Conservation (phyloP, 2,888 invertebrate species). For the Hipparchia sbordonii region DNA sequence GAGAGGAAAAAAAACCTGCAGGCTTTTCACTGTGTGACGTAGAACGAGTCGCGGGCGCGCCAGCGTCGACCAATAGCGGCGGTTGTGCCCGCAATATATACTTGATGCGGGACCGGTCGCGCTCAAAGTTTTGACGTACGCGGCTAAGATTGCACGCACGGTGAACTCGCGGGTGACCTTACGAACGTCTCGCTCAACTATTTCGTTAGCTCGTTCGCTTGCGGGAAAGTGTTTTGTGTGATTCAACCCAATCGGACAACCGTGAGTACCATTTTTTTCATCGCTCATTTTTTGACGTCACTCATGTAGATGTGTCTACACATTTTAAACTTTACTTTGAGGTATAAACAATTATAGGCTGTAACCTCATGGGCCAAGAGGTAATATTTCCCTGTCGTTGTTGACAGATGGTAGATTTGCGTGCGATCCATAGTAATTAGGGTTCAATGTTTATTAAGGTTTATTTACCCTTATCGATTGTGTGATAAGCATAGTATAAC, state of each 20-base stretch:
- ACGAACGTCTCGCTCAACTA: conserved; percentile 38
- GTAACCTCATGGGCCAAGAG: conserved; percentile 4
- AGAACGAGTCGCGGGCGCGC: conserved; percentile 64
- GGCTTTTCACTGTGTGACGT: conserved; percentile 71
- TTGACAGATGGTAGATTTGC: conserved; percentile 40
- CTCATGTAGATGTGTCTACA: neutral
- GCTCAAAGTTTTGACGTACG: conserved; percentile 64
- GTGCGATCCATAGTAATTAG: conserved; percentile 39
- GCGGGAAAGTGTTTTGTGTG: conserved; percentile 60
- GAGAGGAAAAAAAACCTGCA: conserved; percentile 51
- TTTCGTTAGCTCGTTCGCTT: conserved; percentile 40
- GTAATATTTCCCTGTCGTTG: conserved; percentile 24
- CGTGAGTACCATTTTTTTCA: conserved; percentile 57
- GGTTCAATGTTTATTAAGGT: conserved; percentile 43
- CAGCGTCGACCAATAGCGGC: conserved; percentile 60
- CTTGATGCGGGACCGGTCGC: conserved; percentile 55
- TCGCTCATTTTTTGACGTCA: neutral
- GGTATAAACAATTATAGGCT: conserved; percentile 12
- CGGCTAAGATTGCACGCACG: conserved; percentile 61
- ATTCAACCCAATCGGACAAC: conserved; percentile 51
- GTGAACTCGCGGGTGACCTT: conserved; percentile 43
- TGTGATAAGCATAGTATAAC: conserved; percentile 35
- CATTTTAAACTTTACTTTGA: neutral
- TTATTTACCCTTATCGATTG: conserved; percentile 45
- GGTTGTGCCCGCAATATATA: conserved; percentile 62